phyloP scores from a whole-genome alignment of 2,113 vertebrate species.

The Mustela lutreola region DNA sequence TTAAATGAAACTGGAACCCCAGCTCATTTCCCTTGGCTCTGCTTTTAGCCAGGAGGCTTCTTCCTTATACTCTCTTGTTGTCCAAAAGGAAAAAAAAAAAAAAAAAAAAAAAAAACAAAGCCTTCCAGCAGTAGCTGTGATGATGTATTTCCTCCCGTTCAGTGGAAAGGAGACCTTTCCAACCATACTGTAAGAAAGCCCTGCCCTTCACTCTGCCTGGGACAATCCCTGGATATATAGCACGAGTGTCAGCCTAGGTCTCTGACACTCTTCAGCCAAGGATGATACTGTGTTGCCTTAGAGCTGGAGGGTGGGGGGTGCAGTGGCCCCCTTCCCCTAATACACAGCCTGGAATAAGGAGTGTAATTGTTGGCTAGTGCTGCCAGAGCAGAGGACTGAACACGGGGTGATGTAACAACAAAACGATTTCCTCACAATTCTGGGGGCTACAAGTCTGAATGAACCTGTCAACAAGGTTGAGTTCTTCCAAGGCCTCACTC shows the following conservation, averaged over 20 bases:
- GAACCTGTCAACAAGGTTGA: not conserved
- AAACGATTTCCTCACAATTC: not conserved
- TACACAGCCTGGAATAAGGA: not conserved
- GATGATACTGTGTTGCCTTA: not conserved
- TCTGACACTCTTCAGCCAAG: not conserved
- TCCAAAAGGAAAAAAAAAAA: no score
- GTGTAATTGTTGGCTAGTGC: not conserved
- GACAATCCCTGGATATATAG: not conserved
- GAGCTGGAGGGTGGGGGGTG: not conserved
- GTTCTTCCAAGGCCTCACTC: not conserved
- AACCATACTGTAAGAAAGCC: not conserved
- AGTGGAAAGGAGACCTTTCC: not conserved
- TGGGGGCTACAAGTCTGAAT: not conserved
- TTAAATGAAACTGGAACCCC: not conserved
- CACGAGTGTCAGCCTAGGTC: not conserved
- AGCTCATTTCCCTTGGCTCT: not conserved
- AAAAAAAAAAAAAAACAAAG: not conserved
- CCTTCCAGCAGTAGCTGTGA: not conserved
- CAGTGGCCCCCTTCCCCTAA: not conserved
- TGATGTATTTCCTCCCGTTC: not conserved
- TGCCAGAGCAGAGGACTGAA: not conserved
- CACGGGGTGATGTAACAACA: not conserved
- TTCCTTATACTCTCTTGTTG: not conserved
- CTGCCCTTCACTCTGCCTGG: not conserved
- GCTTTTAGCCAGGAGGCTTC: not conserved